A percentile compares a stretch with the other conserved stretches of the same genome.
Conservation (phyloP, 1,140 invertebrate species). For the Polypedilum vanderplanki region DNA sequence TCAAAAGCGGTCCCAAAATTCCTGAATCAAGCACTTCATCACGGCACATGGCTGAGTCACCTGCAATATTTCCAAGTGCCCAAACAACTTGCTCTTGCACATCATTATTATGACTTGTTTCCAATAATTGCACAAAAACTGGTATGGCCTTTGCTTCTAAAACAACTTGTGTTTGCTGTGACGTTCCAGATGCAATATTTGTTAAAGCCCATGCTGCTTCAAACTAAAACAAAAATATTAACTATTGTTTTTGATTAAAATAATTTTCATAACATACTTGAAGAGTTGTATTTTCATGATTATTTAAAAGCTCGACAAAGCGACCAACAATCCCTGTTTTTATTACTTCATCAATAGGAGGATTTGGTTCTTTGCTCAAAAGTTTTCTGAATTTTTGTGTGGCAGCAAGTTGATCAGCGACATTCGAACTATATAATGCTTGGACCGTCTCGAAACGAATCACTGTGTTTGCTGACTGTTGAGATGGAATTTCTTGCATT, state of each 20-base stretch:
- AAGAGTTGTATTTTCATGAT: slow-evolving; percentile 72
- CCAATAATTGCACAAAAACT: slow-evolving; percentile 79
- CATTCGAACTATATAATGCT: slow-evolving; percentile 72
- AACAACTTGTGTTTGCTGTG: slow-evolving; percentile 84
- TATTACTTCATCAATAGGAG: slow-evolving; percentile 98
- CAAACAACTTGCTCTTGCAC: slow-evolving; percentile 95
- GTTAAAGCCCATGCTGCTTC: slow-evolving; percentile 97
- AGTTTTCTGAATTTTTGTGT: slow-evolving; percentile 94
- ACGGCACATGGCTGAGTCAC: slow-evolving; percentile 82
- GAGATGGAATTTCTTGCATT: slow-evolving; percentile 19
- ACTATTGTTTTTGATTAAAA: not conserved
- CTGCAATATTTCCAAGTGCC: slow-evolving; percentile 64
- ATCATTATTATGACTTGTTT: slow-evolving; percentile 74
- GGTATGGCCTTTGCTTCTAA: slow-evolving; percentile 91
- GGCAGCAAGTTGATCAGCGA: slow-evolving; percentile 75
- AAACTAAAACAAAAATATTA: slow-evolving; percentile 59
- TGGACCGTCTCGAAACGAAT: slow-evolving; percentile 76
- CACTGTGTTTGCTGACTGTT: slow-evolving; percentile 39
- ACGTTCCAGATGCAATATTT: slow-evolving; percentile 96
- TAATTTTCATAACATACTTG: slow-evolving; percentile 54
- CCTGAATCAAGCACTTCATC: slow-evolving; percentile 83
- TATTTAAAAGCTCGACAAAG: slow-evolving; percentile 91
- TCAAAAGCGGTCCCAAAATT: slow-evolving; percentile 81
- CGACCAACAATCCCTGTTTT: slow-evolving; percentile 89
- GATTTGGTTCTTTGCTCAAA: slow-evolving; percentile 91